Evolutionary conservation across 2,113 vertebrate genomes (phyloP).

Genomic region (Malurus elegans): DNA sequence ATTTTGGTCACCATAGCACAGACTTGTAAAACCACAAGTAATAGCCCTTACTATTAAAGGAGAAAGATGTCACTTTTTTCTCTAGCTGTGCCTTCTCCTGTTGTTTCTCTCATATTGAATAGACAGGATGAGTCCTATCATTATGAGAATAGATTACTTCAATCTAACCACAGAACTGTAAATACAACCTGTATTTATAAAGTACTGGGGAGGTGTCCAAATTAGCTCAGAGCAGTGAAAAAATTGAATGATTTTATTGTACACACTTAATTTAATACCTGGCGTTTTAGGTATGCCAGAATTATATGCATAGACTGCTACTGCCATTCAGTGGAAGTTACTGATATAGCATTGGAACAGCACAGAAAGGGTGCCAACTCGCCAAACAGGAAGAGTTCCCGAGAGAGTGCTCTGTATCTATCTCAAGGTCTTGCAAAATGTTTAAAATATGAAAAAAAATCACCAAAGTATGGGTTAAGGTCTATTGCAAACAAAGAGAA

Average conservation of each 20-base stretch:
- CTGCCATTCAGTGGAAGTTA: constrained; percentile 50
- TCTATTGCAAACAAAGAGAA: not conserved
- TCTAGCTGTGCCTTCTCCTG: not conserved
- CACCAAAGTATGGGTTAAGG: rapidly evolving
- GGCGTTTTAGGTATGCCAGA: not conserved
- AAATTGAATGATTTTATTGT: not conserved
- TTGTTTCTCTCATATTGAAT: not conserved
- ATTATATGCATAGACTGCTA: not conserved
- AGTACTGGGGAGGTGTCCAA: not conserved
- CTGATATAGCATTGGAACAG: not conserved
- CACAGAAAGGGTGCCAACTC: not conserved
- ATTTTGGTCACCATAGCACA: not conserved
- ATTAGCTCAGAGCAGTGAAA: not conserved
- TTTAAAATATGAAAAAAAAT: not conserved
- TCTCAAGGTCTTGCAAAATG: not conserved
- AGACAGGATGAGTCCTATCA: not conserved
- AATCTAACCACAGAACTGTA: not conserved
- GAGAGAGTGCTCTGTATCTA: not conserved
- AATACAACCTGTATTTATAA: not conserved
- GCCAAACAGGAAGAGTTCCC: not conserved
- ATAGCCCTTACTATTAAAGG: not conserved
- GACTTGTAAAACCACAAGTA: not conserved
- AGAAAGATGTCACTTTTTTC: not conserved
- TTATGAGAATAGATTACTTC: not conserved
- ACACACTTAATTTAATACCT: not conserved